phyloP scores from a whole-genome alignment of 2,797 vertebrate genomes.

The Rhinella marina region DNA sequence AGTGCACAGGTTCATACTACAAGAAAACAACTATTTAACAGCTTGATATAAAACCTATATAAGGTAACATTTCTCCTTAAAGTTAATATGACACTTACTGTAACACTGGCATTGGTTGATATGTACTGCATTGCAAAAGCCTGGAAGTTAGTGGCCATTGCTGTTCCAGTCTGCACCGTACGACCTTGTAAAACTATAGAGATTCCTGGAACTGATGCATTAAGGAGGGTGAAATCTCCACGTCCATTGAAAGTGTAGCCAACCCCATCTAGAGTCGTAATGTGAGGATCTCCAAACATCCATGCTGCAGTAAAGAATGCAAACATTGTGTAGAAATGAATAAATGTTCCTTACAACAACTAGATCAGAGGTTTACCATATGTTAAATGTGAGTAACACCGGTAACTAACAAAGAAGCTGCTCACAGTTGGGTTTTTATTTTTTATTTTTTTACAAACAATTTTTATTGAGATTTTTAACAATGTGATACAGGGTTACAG shows the following conservation, averaged over 20 bases:
- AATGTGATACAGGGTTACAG: no score
- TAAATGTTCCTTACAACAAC: neutral
- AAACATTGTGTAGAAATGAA: neutral
- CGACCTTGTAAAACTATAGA: conserved; percentile 71
- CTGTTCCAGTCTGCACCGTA: conserved; percentile 65
- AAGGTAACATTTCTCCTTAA: neutral
- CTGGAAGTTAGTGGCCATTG: conserved; percentile 75
- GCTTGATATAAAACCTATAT: neutral
- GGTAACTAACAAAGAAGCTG: neutral
- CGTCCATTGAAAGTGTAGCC: conserved; percentile 77
- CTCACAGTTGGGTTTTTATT: no score
- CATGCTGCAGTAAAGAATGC: conserved; percentile 64
- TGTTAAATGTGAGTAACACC: neutral
- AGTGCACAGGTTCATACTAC: no score
- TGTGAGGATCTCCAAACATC: conserved; percentile 73
- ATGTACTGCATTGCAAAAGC: conserved; percentile 72
- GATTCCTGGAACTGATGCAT: conserved; percentile 57
- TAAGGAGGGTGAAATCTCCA: conserved; percentile 73
- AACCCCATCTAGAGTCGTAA: conserved; percentile 73
- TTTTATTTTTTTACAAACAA: no score
- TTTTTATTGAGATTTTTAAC: no score
- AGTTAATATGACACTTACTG: conserved; percentile 64
- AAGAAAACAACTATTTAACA: neutral
- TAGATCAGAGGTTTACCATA: neutral
- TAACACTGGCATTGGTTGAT: conserved; percentile 61